Base-by-base conservation (phyloP, 92 coral and sea anemone genomes). In the Umimayanthus chanpuru region DNA sequence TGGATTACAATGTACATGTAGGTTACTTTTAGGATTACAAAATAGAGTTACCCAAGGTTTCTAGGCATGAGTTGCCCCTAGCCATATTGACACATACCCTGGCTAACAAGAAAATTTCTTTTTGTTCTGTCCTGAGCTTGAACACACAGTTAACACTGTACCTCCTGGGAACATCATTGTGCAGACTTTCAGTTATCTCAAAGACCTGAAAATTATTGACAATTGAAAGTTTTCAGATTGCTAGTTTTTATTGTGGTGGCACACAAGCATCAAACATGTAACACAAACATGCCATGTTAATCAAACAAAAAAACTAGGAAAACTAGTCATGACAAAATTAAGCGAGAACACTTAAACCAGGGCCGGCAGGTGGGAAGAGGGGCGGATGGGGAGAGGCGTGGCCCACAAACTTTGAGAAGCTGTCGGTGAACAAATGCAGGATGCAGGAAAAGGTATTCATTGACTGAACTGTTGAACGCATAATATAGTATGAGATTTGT, bases 171-270 rank as follows among this genome's bases (percentile, higher is more conserved):
- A 83, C 56, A 44, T 20, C 39, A 44, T 83, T 58, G 41, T 83
- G 78, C 65, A 83, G 26, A 70, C 77, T 83, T 26, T 83, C 87
- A 43, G 77, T 83, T 29, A 83, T 83, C 28, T 83, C 87, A 83
- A 83, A 70, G 43, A 83, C 87, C 87, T 83, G 77, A 16, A 70
- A 70, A 16, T 32, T 29, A 29, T 53, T 53, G 58, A 56, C 28
- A 15, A n/a, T n/a, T n/a, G n/a, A n/a, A 82, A 82, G 36, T 53
- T 73, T 32, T 73, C 23, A 6, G 44, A 12, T 14, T 36, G 12
- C 36, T 32, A 29, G 1, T 9, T 25, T 8, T 7, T 3, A 71
- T 6, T 71, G 9, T 26, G n/a, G n/a, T 32, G 2, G 2, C 36
- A 32, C 36, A 32, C 36, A 32, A 32, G 36, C 32, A n/a, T 3